Base-by-base conservation (phyloP, 2,113 vertebrate genomes). In the Thalassarche chlororhynchos region DNA sequence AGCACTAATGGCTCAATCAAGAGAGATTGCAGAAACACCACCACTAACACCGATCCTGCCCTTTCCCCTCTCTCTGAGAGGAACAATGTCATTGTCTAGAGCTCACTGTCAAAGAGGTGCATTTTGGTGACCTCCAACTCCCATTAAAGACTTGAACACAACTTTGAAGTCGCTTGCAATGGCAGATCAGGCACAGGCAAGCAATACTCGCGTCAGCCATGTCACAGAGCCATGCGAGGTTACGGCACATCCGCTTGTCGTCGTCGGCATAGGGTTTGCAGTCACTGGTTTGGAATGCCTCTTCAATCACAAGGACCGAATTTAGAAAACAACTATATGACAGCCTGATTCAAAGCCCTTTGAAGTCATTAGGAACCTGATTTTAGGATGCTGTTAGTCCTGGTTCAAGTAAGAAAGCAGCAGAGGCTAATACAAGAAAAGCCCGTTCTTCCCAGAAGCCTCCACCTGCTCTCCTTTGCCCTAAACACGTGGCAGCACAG, bases 131-230 rank as follows among this genome's bases (percentile, higher is more conserved):
- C 57, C 77, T 92, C 42, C 1, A 1, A 17, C 77, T 79, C 61
- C 66, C 26, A 23, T 74, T 79, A 94, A 72, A 83, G 65, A 54
- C 40, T 80, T 1, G 0, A 58, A 44, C 64, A 64, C 16, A 68
- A 17, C 77, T 87, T 29, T 69, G 65, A 64, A 91, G 65, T 54
- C 40, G 2, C 70, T 66, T 34, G 58, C 74, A 62, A 2, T 3
- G 31, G 77, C 51, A 66, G 44, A 20, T 29, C 8, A 76, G 66
- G 66, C 54, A 23, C 16, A 65, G 75, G 69, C 0, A 0, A 68
- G 46, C 1, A 5, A 7, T 11, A 5, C 2, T 49, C 2, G 0
- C 2, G 3, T 19, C 4, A 13, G 29, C 14, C 0, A 0, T 42
- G 81, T 38, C 77, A 47, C 0, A 0, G 29, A n/a, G 72, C 17